Evolutionary conservation across 2,797 vertebrate species (phyloP), one percentile per base, ranked within the genome.

Genomic region (Coendou prehensilis): DNA sequence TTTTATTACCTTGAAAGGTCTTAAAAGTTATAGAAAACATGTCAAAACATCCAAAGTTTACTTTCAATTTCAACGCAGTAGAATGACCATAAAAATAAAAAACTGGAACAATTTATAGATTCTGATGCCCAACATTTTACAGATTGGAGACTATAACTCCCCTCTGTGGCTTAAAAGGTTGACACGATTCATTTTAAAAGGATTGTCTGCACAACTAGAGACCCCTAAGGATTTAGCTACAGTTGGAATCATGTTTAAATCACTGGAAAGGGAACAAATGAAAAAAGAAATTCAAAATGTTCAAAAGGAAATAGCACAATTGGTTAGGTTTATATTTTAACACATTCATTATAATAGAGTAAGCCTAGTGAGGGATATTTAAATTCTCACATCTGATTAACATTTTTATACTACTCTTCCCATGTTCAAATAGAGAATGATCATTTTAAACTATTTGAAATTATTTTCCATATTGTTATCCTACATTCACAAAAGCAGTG

Each of bases 161-260:
- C 63, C 37, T 95, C 89, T 78, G 67, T 90, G 89, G 87, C 73
- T 96, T 96, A 96, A 92, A 96, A 94, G 64, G 82, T 87, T 93
- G 96, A 94, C 82, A 95, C 85, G 83, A 63, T 64, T 96, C 93
- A 97, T 97, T 96, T 97, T 95, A 94, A 97, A 96, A 96, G 81
- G 89, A 93, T 17, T 97, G 94, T 92, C 45, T 92, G 67, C n/a
- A 80, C 63, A 88, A 75, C 56, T 90, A 75, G 22, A 63, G 73
- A 67, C 8, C 94, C 86, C 86, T 75, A 67, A 83, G 93, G 91
- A 90, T 92, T 95, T 81, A 67, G 54, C 37, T 76, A 71, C 10
- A 86, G 80, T 61, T 94, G 30, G 41, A 93, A 89, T 85, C 41
- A 57, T 85, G 23, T 69, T 80, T 96, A 94, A 97, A 96, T 91